Percentiles rank a stretch among this genome's conserved stretches.
These are phyloP conservation scores for Archivesica marissinica DNA, from an alignment of 1,140 invertebrate genomes.

Conservation along the genomic window DNA sequence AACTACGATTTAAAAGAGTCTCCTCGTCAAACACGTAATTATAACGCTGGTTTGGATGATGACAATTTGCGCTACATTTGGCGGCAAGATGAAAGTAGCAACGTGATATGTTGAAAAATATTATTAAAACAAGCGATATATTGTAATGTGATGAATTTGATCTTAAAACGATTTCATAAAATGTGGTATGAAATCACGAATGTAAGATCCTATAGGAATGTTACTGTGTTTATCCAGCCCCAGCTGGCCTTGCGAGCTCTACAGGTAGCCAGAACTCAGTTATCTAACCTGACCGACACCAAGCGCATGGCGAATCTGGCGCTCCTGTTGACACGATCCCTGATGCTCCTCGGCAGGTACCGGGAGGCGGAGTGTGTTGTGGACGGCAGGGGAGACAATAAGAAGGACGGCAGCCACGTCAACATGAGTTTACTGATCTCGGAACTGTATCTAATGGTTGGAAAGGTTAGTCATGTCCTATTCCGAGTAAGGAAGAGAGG, in stretches of 20 bases:
- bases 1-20: too few relatives aligned
- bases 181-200: too few relatives aligned
- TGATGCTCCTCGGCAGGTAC: conserved; percentile 31
- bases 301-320: conserved; percentile 2
- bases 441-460: background rate
- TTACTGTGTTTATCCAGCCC: conserved; percentile 8
- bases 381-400: conserved; percentile 8
- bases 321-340: background rate
- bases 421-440: background rate
- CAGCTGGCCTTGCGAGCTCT: conserved; percentile 41
- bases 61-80: too few relatives aligned
- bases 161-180: too few relatives aligned
- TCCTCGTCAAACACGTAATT: too few relatives aligned
- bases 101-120: too few relatives aligned
- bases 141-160: too few relatives aligned
- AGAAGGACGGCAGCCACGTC: background rate
- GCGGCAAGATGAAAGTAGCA: too few relatives aligned
- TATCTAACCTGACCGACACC: background rate
- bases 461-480: conserved; percentile 24
- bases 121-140: too few relatives aligned
- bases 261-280: conserved; percentile 21
- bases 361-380: conserved; percentile 33
- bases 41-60: too few relatives aligned
- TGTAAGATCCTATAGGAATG: too few relatives aligned
- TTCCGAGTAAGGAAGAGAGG: too few relatives aligned